phyloP scores from a whole-genome alignment of 2,888 invertebrate genomes.

The Sialis lutaria region DNA sequence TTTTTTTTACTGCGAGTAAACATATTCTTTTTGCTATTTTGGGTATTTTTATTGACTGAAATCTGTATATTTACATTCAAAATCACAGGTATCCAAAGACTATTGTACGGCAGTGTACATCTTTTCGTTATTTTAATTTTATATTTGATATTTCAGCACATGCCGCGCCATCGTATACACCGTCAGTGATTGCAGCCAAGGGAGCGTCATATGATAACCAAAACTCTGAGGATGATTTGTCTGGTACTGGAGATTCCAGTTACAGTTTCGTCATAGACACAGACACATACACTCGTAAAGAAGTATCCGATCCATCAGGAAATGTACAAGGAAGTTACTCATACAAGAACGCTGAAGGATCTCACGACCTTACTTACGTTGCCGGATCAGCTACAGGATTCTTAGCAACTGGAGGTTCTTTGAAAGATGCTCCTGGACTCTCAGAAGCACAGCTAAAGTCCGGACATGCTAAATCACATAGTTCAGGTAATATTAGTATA shows the following conservation, averaged over 20 bases:
- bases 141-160: too few relatives aligned
- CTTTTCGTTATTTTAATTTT: too few relatives aligned
- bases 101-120: too few relatives aligned
- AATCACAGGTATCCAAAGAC: too few relatives aligned
- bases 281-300: constrained; percentile 8
- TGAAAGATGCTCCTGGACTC: constrained; percentile 9
- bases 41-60: too few relatives aligned
- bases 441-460: constrained; percentile 4
- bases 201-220: neutral
- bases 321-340: constrained; percentile 10
- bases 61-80: too few relatives aligned
- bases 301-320: constrained; percentile 9
- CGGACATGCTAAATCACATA: neutral
- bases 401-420: constrained; percentile 12
- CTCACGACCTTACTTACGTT: constrained; percentile 9
- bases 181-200: constrained; percentile 11
- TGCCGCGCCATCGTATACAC: neutral
- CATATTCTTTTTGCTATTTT: too few relatives aligned
- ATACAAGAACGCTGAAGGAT: constrained; percentile 7
- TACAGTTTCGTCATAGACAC: constrained; percentile 11
- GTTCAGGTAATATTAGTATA: neutral
- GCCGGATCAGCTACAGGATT: constrained; percentile 14
- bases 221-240: constrained; percentile 4
- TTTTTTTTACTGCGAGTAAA: too few relatives aligned
- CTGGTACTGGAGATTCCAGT: constrained; percentile 10